A percentile compares a stretch with the other conserved stretches of the same genome.
phyloP scores from a whole-genome alignment of 2,888 invertebrate species.

The Petrolisthes manimaculis region DNA sequence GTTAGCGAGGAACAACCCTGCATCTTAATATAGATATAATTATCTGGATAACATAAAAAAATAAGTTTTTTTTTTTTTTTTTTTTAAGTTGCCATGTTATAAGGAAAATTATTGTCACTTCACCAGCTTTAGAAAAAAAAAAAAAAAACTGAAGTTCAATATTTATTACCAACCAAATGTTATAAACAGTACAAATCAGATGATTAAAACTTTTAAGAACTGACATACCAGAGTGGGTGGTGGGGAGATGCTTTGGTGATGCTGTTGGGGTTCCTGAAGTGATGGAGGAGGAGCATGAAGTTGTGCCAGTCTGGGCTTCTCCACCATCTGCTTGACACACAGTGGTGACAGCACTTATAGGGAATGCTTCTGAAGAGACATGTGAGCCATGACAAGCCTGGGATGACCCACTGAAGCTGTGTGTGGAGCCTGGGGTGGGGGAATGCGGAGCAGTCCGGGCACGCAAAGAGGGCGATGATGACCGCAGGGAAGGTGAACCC shows the following conservation, averaged over 20 bases:
- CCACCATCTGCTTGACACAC: conserved; percentile 8
- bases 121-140: not conserved
- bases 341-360: not conserved
- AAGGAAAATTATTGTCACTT: no score
- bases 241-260: conserved; percentile 40
- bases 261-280: conserved; percentile 43
- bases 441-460: conserved; percentile 64
- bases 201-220: no score
- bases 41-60: no score
- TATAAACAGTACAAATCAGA: no score
- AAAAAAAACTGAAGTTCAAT: not conserved
- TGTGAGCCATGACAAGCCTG: conserved; percentile 23
- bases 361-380: conserved; percentile 6
- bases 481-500: conserved; percentile 54
- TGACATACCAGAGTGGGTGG: conserved; percentile 33
- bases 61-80: no score
- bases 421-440: conserved; percentile 50
- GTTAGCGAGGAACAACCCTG: no score
- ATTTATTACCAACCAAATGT: conserved; percentile 3
- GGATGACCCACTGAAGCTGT: conserved; percentile 29
- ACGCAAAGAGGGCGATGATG: conserved; percentile 59
- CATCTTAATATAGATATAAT: no score
- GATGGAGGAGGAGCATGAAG: conserved; percentile 47
- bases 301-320: conserved; percentile 11
- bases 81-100: no score